Conservation (phyloP, 2,113 vertebrate species). For the Sander lucioperca region DNA sequence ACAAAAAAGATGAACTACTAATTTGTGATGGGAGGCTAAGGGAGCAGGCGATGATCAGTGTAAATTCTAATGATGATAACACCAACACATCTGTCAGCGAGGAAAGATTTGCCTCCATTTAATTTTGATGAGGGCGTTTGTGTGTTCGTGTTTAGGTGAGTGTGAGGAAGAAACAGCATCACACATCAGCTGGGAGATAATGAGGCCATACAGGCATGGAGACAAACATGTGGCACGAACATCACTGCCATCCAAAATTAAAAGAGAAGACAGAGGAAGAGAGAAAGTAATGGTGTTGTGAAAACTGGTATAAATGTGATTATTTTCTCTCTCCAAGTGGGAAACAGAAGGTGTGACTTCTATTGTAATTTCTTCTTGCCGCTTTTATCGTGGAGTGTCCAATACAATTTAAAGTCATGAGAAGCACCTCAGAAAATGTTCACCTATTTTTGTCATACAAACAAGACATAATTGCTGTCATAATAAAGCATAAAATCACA, state of each 20-base stretch:
- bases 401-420: slow-evolving; percentile 1
- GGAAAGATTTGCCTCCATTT: slow-evolving; percentile 45
- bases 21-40: slow-evolving; percentile 27
- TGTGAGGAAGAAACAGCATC: slow-evolving; percentile 49
- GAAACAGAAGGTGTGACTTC: slow-evolving; percentile 3
- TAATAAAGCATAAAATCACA: slow-evolving; percentile 18
- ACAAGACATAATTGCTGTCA: background rate
- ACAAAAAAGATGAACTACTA: slow-evolving; percentile 33
- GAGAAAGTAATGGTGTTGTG: background rate
- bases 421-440: background rate
- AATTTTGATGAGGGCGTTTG: slow-evolving; percentile 22
- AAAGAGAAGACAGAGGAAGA: slow-evolving; percentile 21
- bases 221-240: slow-evolving; percentile 41
- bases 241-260: slow-evolving; percentile 41
- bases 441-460: background rate
- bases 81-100: slow-evolving; percentile 29
- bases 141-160: slow-evolving; percentile 33
- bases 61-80: slow-evolving; percentile 50
- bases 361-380: too few relatives aligned
- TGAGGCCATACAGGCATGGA: slow-evolving; percentile 52
- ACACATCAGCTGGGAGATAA: slow-evolving; percentile 55
- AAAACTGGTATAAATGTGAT: slow-evolving; percentile 28
- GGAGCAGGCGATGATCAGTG: slow-evolving; percentile 25
- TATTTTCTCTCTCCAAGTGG: slow-evolving; percentile 11
- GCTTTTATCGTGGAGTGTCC: too few relatives aligned